Evolutionary conservation across 2,888 invertebrate genomes (phyloP).

Genomic region (Alviniconcha strummeri): DNA sequence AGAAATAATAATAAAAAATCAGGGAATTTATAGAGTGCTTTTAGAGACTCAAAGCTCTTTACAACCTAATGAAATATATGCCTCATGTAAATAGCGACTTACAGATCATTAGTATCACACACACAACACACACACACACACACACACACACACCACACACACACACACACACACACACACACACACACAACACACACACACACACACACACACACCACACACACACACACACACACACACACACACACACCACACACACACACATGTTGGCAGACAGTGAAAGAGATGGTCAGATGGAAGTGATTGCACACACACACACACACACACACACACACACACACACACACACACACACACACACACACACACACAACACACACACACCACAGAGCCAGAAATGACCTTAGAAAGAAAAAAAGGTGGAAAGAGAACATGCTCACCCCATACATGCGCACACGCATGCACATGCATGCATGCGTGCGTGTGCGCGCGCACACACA

Average conservation of each 20-base stretch:
- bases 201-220: not conserved
- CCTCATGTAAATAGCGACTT: too few species aligned
- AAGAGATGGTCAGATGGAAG: too few species aligned
- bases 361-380: slow-evolving; percentile 1
- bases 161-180: too few species aligned
- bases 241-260: not conserved
- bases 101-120: too few species aligned
- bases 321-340: not conserved
- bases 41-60: too few species aligned
- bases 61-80: too few species aligned
- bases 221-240: not conserved
- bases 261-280: too few species aligned
- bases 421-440: not conserved
- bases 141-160: too few species aligned
- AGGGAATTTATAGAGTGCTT: too few species aligned
- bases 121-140: too few species aligned
- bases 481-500: not conserved
- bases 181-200: not conserved
- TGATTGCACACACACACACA: not conserved
- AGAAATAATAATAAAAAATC: too few species aligned
- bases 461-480: not conserved
- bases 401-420: too few species aligned
- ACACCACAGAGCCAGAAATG: not conserved
- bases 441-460: not conserved
- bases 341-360: not conserved